A percentile compares a stretch with the other conserved stretches of the same genome.
Evolutionary conservation across 2,113 vertebrate genomes (phyloP).

Genomic region (Lophius piscatorius): DNA sequence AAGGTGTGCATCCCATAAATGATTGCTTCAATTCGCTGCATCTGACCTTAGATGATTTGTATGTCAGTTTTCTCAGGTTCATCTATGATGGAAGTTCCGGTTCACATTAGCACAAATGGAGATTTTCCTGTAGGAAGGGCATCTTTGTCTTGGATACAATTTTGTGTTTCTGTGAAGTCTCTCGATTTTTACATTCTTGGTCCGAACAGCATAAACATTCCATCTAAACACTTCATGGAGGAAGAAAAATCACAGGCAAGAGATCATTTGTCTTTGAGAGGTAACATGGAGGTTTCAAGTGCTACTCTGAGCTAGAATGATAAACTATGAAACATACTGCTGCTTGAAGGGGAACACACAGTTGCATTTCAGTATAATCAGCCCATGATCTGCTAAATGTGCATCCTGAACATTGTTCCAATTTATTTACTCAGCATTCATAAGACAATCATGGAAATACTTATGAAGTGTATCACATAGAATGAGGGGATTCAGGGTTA

Average conservation of each 20-base stretch:
- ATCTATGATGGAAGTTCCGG: no score
- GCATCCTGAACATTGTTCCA: conserved; percentile 41
- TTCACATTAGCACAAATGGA: no score
- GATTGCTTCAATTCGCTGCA: no score
- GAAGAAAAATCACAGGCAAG: conserved; percentile 1
- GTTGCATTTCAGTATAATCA: conserved; percentile 29
- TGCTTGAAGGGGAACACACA: conserved; percentile 2
- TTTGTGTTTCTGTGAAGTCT: no score
- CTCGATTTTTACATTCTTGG: conserved; percentile 1
- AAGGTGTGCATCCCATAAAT: no score
- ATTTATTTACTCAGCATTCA: conserved; percentile 56
- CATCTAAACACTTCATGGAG: conserved; percentile 11
- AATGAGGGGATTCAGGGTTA: conserved; percentile 9
- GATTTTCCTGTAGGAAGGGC: no score
- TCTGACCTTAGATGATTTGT: no score
- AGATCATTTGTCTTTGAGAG: conserved; percentile 18
- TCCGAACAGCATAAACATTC: neutral
- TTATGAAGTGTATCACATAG: conserved; percentile 42
- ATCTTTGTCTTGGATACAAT: no score
- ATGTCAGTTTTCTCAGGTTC: no score
- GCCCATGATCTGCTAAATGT: conserved; percentile 24
- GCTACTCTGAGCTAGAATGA: conserved; percentile 25
- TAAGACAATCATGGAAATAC: conserved; percentile 60
- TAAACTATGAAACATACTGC: conserved; percentile 18
- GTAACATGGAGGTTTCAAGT: conserved; percentile 10